Evolutionary conservation across 2,113 vertebrate species (phyloP).

Genomic region (Scartelaos histophorus): DNA sequence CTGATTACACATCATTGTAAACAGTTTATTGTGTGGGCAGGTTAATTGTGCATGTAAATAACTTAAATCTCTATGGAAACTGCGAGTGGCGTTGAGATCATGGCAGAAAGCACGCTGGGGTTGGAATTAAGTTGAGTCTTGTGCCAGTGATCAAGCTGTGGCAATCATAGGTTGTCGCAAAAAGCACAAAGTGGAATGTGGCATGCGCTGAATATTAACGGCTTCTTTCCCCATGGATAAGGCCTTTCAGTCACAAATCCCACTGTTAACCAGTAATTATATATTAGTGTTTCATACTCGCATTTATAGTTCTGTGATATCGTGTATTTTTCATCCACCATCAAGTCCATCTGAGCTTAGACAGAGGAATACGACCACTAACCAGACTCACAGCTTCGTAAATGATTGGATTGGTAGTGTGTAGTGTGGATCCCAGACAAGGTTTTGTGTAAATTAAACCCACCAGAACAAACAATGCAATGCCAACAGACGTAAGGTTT

Average conservation of each 20-base stretch:
- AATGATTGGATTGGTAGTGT: no score
- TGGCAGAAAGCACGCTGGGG: background rate
- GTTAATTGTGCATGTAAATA: conserved; percentile 18
- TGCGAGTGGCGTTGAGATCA: conserved; percentile 15
- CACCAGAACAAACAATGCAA: no score
- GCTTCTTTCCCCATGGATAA: background rate
- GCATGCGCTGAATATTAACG: background rate
- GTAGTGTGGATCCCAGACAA: no score
- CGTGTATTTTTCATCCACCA: no score
- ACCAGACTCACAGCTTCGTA: no score
- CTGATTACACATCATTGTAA: conserved; percentile 31
- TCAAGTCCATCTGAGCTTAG: no score
- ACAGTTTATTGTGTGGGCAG: conserved; percentile 20
- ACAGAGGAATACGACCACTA: no score
- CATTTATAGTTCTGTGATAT: background rate
- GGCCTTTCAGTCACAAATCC: background rate
- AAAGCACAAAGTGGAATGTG: conserved; percentile 2
- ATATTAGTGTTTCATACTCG: background rate
- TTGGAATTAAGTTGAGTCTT: conserved; percentile 1
- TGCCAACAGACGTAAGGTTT: no score
- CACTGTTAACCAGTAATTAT: background rate
- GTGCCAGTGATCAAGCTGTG: conserved; percentile 6
- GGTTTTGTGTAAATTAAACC: no score
- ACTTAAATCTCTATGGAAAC: conserved; percentile 15
- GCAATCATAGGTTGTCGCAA: conserved; percentile 1